phyloP scores from a whole-genome alignment of 1,140 invertebrate genomes.

The Papilio xuthus region DNA sequence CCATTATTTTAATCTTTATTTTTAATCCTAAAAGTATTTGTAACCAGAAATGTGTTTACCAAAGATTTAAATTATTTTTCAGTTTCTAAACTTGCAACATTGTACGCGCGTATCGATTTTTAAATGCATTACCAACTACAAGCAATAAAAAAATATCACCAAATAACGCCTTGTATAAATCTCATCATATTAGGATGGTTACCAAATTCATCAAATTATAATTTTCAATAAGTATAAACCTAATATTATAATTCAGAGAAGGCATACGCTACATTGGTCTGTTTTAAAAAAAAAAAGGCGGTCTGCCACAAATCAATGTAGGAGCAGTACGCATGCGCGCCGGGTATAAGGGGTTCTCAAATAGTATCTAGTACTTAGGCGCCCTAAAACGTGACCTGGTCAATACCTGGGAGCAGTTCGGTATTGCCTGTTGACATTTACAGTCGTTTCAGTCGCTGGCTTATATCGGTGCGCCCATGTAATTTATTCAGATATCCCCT shows the following conservation, averaged over 20 bases:
- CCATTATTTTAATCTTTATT: background rate
- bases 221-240: background rate
- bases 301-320: slow-evolving; percentile 15
- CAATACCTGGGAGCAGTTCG: slow-evolving; percentile 18
- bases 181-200: background rate
- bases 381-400: slow-evolving; percentile 22
- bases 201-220: background rate
- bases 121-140: background rate
- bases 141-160: background rate
- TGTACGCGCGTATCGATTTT: background rate
- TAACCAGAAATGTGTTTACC: background rate
- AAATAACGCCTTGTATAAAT: background rate
- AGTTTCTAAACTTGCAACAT: background rate
- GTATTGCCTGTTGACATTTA: background rate
- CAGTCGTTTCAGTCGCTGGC: background rate
- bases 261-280: background rate
- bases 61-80: background rate
- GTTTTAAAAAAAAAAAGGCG: background rate
- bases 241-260: background rate
- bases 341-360: background rate
- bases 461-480: background rate
- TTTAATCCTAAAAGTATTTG: background rate
- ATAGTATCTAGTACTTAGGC: slow-evolving; percentile 10
- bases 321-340: background rate
- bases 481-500: background rate